Evolutionary conservation across 2,113 vertebrate genomes (phyloP).

Genomic region (Xenus cinereus): DNA sequence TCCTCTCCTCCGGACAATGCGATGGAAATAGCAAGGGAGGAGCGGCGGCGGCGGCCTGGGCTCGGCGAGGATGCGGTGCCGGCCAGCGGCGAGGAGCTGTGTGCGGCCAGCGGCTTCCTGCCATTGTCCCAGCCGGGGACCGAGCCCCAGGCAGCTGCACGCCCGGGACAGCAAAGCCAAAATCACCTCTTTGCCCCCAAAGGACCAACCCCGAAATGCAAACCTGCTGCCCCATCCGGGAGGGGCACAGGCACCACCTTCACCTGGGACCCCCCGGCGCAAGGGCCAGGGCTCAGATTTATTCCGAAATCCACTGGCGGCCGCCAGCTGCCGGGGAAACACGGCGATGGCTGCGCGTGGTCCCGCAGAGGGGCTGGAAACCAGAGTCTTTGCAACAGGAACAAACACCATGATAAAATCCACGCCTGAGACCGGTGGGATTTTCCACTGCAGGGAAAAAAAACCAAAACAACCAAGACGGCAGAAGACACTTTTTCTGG

Average conservation of each 20-base stretch:
- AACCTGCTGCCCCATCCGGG: rapidly evolving
- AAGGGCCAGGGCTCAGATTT: rapidly evolving
- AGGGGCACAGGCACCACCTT: background rate
- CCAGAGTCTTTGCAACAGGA: background rate
- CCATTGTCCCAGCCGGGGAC: background rate
- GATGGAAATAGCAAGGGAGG: conserved; percentile 46
- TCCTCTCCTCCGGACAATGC: conserved; percentile 32
- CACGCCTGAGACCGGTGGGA: rapidly evolving
- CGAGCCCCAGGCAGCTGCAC: background rate
- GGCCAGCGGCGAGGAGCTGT: background rate
- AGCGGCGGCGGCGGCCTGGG: background rate
- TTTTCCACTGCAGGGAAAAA: background rate
- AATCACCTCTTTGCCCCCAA: background rate
- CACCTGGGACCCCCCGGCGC: background rate
- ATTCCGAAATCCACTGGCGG: rapidly evolving
- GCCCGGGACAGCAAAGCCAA: background rate
- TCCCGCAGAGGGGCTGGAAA: background rate
- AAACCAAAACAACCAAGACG: rapidly evolving
- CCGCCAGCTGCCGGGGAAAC: background rate
- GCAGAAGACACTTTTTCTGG: background rate
- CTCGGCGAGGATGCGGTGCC: background rate
- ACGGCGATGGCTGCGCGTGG: rapidly evolving
- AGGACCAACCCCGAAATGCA: rapidly evolving
- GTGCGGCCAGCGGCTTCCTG: background rate
- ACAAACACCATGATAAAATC: rapidly evolving